Conservation (phyloP, 2,797 vertebrate species). For the Myotis daubentonii region DNA sequence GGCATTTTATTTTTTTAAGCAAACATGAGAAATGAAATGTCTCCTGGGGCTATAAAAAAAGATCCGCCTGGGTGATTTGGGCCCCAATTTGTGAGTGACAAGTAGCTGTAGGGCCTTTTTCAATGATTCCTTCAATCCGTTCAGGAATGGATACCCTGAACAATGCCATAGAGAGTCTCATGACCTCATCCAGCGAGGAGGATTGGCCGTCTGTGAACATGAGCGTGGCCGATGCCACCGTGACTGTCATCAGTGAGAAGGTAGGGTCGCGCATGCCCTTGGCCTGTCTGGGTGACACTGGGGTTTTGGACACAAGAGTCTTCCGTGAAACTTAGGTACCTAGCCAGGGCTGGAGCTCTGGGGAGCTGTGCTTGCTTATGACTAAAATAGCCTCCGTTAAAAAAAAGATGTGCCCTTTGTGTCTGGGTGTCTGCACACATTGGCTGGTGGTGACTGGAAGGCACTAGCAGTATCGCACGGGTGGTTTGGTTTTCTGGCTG, state of each 20-base stretch:
- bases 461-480: accelerated
- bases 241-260: slow-evolving; percentile 96
- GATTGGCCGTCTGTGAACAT: slow-evolving; percentile 96
- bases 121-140: background rate
- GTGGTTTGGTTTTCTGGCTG: background rate
- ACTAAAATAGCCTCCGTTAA: background rate
- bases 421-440: background rate
- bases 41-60: background rate
- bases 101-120: background rate
- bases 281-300: no score
- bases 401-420: background rate
- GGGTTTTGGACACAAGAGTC: accelerated
- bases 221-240: slow-evolving; percentile 96
- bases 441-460: accelerated
- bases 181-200: slow-evolving; percentile 91
- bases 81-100: background rate
- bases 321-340: background rate
- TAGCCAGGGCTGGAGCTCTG: background rate
- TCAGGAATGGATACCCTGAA: slow-evolving; percentile 98
- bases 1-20: background rate
- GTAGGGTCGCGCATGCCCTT: slow-evolving; percentile 65
- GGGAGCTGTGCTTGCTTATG: background rate
- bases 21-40: background rate
- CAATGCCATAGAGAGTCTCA: slow-evolving; percentile 94
- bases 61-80: background rate